phyloP scores from a whole-genome alignment of 1,140 invertebrate genomes.

The Drosophila ambigua region DNA sequence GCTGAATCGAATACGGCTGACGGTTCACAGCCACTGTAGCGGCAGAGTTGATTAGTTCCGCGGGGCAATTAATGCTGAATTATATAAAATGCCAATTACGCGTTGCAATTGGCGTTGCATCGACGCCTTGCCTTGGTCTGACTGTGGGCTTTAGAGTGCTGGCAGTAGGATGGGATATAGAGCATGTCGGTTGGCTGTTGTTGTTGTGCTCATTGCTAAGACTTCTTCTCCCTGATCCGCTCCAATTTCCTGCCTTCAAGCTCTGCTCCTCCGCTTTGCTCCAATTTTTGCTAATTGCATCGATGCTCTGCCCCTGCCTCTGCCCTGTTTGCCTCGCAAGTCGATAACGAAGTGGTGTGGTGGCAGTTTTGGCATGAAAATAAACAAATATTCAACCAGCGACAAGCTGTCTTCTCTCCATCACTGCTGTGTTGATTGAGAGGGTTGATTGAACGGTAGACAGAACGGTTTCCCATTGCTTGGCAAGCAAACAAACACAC shows the following conservation, averaged over 20 bases:
- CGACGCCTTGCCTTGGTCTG: slow-evolving; percentile 4
- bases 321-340: slow-evolving; percentile 1
- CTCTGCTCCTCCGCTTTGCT: neutral
- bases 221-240: slow-evolving; percentile 41
- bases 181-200: slow-evolving; percentile 19
- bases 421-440: slow-evolving; percentile 23
- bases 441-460: slow-evolving; percentile 19
- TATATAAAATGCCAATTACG: slow-evolving; percentile 46
- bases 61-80: slow-evolving; percentile 39
- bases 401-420: slow-evolving; percentile 29
- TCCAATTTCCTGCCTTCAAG: slow-evolving; percentile 36
- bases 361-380: no score
- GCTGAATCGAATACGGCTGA: slow-evolving; percentile 20
- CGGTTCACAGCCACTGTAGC: neutral
- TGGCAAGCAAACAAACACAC: slow-evolving; percentile 22
- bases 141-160: slow-evolving; percentile 1
- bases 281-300: slow-evolving; percentile 36
- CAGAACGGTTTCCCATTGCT: slow-evolving; percentile 19
- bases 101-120: slow-evolving; percentile 33
- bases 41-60: slow-evolving; percentile 29
- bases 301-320: slow-evolving; percentile 4
- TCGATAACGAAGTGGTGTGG: slow-evolving; percentile 4
- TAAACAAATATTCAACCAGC: slow-evolving; percentile 17
- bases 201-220: slow-evolving; percentile 34
- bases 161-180: slow-evolving; percentile 20